Base-by-base conservation (phyloP, 2,888 invertebrate species). In the Eurytoma adleriae region DNA sequence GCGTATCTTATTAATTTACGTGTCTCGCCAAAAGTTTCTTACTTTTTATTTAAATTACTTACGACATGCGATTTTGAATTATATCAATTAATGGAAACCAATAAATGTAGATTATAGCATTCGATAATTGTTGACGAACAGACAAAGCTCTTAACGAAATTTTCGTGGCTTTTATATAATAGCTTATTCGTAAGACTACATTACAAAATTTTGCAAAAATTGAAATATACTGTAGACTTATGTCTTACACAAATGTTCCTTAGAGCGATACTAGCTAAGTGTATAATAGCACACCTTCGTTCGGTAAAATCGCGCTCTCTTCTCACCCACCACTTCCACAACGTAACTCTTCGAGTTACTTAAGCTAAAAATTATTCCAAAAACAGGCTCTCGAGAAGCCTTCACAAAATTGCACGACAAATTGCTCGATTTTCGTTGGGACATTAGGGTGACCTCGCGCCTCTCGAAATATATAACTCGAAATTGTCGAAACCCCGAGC, bases 371-470 rank as follows among this genome's bases (percentile, higher is more conserved):
- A 40, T 3, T 3, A n/a, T 12, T 64, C 18, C 16, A 64, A 27
- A 40, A 18, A 18, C 13, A 64, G 48, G 48, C 48, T 48, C 18
- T 16, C 16, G 4, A n/a, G 30, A 2, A 30, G 24, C 30, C 5
- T 14, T 40, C 12, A 10, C 48, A 5, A 24, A 24, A 24, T 24
- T 24, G 24, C 18, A n/a, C 40, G 40, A 7, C 7, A 48, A 64
- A 64, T 64, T 30, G 40, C 64, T 40, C 40, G n/a, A 12, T 40
- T 64, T 30, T 18, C 64, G 40, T 3, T 16, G 16, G 68, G 72
- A 76, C 59, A 74, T 79, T 79, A 81, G 79, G 81, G 81, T 81
- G 81, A 78, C 72, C 57, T 75, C 27, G 30, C n/a, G 27, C 54
- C 27, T 67, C 56, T 71, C 52, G 71, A 79, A 76, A 79, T 73